Conservation (phyloP, 1,140 invertebrate species). For the Lordiphosa clarofinis region DNA sequence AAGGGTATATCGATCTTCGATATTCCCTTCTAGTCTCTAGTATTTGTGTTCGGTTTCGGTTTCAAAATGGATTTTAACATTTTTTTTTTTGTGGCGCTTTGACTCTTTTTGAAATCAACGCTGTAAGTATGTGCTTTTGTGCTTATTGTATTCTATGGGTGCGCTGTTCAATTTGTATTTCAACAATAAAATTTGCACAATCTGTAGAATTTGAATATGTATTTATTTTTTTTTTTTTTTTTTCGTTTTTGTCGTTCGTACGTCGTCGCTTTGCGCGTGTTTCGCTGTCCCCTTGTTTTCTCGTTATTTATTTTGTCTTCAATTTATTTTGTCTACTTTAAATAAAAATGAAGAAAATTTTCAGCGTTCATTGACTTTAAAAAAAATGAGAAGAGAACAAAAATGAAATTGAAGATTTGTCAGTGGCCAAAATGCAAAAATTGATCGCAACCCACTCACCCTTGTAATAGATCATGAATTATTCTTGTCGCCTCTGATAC, state of each 20-base stretch:
- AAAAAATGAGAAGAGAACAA: slow-evolving; percentile 39
- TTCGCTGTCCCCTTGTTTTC: slow-evolving; percentile 39
- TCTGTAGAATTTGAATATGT: slow-evolving; percentile 69
- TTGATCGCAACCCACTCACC: slow-evolving; percentile 19
- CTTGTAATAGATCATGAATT: slow-evolving; percentile 35
- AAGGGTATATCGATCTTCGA: no score
- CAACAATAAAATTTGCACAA: slow-evolving; percentile 53
- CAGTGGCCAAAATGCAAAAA: slow-evolving; percentile 36
- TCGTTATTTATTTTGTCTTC: slow-evolving; percentile 44
- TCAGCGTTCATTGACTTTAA: slow-evolving; percentile 70
- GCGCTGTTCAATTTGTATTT: slow-evolving; percentile 60
- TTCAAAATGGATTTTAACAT: slow-evolving; percentile 11
- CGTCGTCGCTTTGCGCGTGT: slow-evolving; percentile 56
- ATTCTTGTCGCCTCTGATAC: slow-evolving; percentile 30
- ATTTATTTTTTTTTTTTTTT: slow-evolving; percentile 31
- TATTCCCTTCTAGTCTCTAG: no score
- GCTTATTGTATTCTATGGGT: slow-evolving; percentile 30
- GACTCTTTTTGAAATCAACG: neutral
- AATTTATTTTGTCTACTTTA: slow-evolving; percentile 73
- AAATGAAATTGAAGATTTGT: slow-evolving; percentile 56
- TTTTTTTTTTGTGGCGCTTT: slow-evolving; percentile 15
- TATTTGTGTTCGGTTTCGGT: slow-evolving; percentile 3
- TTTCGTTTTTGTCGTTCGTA: slow-evolving; percentile 25
- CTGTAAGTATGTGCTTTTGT: slow-evolving; percentile 24
- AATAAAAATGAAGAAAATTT: slow-evolving; percentile 74